Evolutionary conservation across 2,113 vertebrate genomes (phyloP).

Genomic region (Corvus moneduloides): DNA sequence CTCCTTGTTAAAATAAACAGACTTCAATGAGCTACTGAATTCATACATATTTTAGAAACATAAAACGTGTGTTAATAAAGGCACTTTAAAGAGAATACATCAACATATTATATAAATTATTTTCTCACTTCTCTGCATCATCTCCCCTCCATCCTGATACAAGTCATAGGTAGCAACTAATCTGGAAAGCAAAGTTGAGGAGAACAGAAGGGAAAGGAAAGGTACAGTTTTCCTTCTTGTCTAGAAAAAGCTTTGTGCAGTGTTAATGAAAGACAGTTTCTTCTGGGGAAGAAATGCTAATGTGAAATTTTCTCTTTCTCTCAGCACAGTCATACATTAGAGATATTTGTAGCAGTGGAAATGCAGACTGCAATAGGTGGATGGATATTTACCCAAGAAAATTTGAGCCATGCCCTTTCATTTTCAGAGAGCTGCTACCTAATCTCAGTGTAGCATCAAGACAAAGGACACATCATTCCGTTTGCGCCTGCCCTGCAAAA

Average conservation of each 20-base stretch:
- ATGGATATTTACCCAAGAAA: constrained; percentile 78
- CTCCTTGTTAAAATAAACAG: constrained; percentile 44
- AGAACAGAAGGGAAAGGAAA: background rate
- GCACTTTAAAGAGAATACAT: constrained; percentile 11
- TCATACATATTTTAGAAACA: constrained; percentile 41
- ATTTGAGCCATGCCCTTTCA: constrained; percentile 75
- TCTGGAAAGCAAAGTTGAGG: background rate
- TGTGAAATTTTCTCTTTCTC: constrained; percentile 42
- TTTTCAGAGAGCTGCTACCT: constrained; percentile 72
- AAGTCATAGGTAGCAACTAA: constrained; percentile 1
- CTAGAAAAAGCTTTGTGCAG: constrained; percentile 4
- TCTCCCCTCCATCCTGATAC: background rate
- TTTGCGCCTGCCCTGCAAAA: constrained; percentile 48
- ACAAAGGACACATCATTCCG: constrained; percentile 74
- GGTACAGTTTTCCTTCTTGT: constrained; percentile 10
- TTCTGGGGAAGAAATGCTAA: constrained; percentile 29
- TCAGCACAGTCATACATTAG: constrained; percentile 13
- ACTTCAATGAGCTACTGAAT: constrained; percentile 27
- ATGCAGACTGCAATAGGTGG: constrained; percentile 56
- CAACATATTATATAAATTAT: constrained; percentile 21
- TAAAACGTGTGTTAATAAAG: constrained; percentile 41
- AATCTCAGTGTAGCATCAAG: constrained; percentile 71
- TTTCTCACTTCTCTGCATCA: background rate
- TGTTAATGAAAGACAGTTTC: constrained; percentile 50
- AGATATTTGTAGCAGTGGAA: constrained; percentile 45